Evolutionary conservation across 2,888 invertebrate genomes (phyloP).

Genomic region (Drosophila kokeensis): DNA sequence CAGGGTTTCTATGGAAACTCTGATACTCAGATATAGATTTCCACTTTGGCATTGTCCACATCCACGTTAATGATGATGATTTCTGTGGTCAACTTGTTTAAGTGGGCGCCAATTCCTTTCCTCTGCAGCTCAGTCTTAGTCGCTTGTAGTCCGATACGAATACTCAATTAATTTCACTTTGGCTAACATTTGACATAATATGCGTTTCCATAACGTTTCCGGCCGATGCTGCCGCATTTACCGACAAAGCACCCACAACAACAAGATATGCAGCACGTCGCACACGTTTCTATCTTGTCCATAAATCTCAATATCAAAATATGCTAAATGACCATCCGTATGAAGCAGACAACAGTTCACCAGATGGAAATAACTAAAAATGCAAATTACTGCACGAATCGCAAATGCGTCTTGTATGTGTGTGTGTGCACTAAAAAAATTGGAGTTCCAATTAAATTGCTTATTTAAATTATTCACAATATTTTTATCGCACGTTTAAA

Average conservation of each 20-base stretch:
- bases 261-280: slow-evolving; percentile 45
- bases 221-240: slow-evolving; percentile 38
- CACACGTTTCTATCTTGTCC: slow-evolving; percentile 77
- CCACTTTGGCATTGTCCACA: slow-evolving; percentile 61
- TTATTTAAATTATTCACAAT: not conserved
- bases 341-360: slow-evolving; percentile 63
- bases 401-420: slow-evolving; percentile 35
- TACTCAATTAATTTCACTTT: slow-evolving; percentile 66
- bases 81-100: slow-evolving; percentile 67
- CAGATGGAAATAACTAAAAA: slow-evolving; percentile 59
- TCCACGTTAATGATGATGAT: slow-evolving; percentile 21
- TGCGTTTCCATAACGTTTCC: slow-evolving; percentile 62
- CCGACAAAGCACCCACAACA: slow-evolving; percentile 66
- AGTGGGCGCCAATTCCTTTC: slow-evolving; percentile 60
- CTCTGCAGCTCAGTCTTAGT: not conserved
- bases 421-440: not conserved
- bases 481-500: too few relatives aligned
- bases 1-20: slow-evolving; percentile 64
- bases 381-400: slow-evolving; percentile 76
- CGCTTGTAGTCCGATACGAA: slow-evolving; percentile 51
- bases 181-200: slow-evolving; percentile 70
- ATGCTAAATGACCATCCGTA: slow-evolving; percentile 82
- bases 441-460: too few relatives aligned
- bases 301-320: slow-evolving; percentile 82
- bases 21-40: slow-evolving; percentile 47